Evolutionary conservation across 2,113 vertebrate species (phyloP).

Genomic region (Corvus cornix): DNA sequence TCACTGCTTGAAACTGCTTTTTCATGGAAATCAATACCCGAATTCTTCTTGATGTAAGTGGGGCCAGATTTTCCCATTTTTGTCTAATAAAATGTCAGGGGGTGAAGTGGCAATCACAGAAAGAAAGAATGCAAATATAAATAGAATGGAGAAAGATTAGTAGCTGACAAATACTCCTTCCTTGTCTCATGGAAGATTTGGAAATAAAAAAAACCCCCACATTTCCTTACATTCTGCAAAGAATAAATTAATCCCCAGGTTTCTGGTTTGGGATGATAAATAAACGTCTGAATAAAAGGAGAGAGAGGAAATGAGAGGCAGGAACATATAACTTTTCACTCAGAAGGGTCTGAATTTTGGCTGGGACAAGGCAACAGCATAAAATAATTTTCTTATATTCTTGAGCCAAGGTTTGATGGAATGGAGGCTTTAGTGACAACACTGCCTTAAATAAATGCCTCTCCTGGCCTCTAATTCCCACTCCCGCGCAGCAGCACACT

Average conservation of each 20-base stretch:
- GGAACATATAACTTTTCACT: slow-evolving; percentile 24
- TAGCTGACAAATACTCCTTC: background rate
- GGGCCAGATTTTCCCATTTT: background rate
- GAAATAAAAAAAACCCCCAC: background rate
- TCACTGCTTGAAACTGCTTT: background rate
- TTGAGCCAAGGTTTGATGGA: background rate
- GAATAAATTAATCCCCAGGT: slow-evolving; percentile 5
- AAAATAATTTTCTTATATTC: slow-evolving; percentile 15
- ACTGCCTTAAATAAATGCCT: background rate
- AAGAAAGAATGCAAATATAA: slow-evolving; percentile 3
- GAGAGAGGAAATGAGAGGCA: slow-evolving; percentile 38
- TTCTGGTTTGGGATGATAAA: slow-evolving; percentile 30
- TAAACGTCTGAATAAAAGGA: slow-evolving; percentile 24
- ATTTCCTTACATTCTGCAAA: background rate
- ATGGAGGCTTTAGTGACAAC: background rate
- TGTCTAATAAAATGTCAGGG: slow-evolving; percentile 21
- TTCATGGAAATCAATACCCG: slow-evolving; percentile 15
- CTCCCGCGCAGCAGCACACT: background rate
- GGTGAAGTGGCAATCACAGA: background rate
- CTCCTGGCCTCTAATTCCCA: background rate
- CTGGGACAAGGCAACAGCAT: background rate
- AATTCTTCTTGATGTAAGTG: background rate
- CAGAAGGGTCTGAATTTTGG: slow-evolving; percentile 34
- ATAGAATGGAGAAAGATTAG: background rate
- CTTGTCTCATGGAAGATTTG: background rate